Base-by-base conservation (phyloP, 2,888 invertebrate genomes). In the Dicranocentrus wangi region DNA sequence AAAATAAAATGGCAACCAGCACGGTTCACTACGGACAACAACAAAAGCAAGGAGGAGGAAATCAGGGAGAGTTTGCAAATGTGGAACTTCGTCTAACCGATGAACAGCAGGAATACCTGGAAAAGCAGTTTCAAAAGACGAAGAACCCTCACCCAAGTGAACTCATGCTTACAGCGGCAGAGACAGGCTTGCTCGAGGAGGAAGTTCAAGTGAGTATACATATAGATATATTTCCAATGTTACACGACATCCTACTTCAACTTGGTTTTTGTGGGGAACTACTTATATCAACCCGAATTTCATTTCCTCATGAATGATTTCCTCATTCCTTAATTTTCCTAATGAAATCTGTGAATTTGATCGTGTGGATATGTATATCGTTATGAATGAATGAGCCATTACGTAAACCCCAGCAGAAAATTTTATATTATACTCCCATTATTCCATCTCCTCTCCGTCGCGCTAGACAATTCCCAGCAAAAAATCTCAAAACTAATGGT, bases 61-160 rank as follows among this genome's bases (percentile, higher is more conserved):
- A 19, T 23, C 83, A 83, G 42, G 25, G 43, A 63, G 60, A 61
- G 17, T 47, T 72, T 58, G 28, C 53, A 55, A 87, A 86, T 7
- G 86, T 87, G 28, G 88, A 88, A 43, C 87, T 89, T 69, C 87
- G 88, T 27, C 84, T 90, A 75, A 89, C 89, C 27, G 85, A 87
- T 1, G 90, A 90, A 65, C 91, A 91, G 87, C 88, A 89, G 84
- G 88, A 89, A 80, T 89, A 89, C 63, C 88, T 91, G 82, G 90
- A 90, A 83, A 88, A 89, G 79, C 90, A 90, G 84, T 91, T 91
- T 86, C 88, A 88, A 83, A 88, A 89, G 81, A 90, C 90, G 63
- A 89, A 90, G 83, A 90, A 90, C 82, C 90, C 90, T 3, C 89
- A 90, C 63, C 89, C 89, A 25, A 89, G 89, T 25, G 91, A 91